phyloP scores from a whole-genome alignment of 2,113 vertebrate species.

The Hyperopisus bebe region DNA sequence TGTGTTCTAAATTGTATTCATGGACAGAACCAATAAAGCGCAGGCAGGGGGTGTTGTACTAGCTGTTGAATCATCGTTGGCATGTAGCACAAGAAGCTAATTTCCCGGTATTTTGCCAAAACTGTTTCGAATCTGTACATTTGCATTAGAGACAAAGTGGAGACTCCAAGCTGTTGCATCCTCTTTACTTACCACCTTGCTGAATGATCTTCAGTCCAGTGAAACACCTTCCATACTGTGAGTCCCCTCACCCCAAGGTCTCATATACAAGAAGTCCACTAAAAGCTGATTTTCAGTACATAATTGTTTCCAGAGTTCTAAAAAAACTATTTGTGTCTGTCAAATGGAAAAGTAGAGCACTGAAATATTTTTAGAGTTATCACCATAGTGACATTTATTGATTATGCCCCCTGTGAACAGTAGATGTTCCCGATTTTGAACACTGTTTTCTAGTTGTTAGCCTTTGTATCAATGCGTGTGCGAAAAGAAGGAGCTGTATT shows the following conservation, averaged over 20 bases:
- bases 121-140: constrained; percentile 15
- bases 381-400: neutral
- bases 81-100: neutral
- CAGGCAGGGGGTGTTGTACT: neutral
- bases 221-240: constrained; percentile 18
- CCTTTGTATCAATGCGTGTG: constrained; percentile 42
- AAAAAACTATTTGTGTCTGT: constrained; percentile 26
- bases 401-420: neutral
- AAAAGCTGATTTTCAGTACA: constrained; percentile 26
- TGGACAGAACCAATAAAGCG: neutral
- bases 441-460: constrained; percentile 53
- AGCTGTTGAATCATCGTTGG: neutral
- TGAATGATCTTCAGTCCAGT: constrained; percentile 22
- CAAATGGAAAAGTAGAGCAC: constrained; percentile 35
- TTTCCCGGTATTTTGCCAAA: constrained; percentile 20
- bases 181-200: constrained; percentile 4
- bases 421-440: constrained; percentile 27
- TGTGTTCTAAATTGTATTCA: constrained; percentile 11
- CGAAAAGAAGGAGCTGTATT: constrained; percentile 31
- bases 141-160: constrained; percentile 13
- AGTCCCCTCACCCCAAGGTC: neutral
- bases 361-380: constrained; percentile 48
- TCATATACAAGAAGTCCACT: constrained; percentile 22
- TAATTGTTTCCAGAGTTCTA: constrained; percentile 30
- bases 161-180: neutral